Evolutionary conservation across 1,140 invertebrate species (phyloP).

Genomic region (Zophobas morio): DNA sequence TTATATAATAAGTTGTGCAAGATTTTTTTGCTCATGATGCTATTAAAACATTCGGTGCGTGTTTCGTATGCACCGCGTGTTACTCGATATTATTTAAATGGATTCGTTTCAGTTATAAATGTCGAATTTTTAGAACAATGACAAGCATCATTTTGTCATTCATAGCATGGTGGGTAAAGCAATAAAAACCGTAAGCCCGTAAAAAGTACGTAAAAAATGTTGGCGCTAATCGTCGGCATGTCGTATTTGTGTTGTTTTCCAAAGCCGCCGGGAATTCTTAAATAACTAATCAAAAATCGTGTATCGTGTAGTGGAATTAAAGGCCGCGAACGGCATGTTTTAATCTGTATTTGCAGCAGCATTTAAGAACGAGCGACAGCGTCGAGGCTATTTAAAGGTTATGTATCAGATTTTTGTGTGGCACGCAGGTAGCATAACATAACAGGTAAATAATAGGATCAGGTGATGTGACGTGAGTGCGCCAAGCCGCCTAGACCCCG

Average conservation of each 20-base stretch:
- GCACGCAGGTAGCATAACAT: slow-evolving; percentile 8
- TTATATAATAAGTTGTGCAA: slow-evolving; percentile 1
- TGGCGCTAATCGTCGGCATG: neutral
- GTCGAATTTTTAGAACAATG: neutral
- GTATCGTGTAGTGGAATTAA: neutral
- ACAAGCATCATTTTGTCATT: neutral
- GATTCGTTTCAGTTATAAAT: too few relatives aligned
- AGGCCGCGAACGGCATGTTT: neutral
- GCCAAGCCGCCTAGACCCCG: neutral
- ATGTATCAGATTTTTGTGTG: slow-evolving; percentile 22
- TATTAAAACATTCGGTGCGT: too few relatives aligned
- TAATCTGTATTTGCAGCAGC: neutral
- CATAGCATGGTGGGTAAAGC: neutral
- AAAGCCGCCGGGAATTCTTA: neutral
- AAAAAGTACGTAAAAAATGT: slow-evolving; percentile 4
- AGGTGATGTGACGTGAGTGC: slow-evolving; percentile 39
- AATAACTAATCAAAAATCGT: neutral
- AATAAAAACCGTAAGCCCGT: neutral
- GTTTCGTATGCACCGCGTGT: too few relatives aligned
- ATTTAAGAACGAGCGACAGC: neutral
- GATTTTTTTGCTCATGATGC: too few relatives aligned
- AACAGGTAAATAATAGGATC: slow-evolving; percentile 33
- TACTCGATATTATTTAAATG: too few relatives aligned
- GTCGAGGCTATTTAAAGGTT: slow-evolving; percentile 26
- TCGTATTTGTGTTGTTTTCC: too few relatives aligned